Base-by-base conservation (phyloP, 2,113 vertebrate species). In the Acanthisitta chloris region DNA sequence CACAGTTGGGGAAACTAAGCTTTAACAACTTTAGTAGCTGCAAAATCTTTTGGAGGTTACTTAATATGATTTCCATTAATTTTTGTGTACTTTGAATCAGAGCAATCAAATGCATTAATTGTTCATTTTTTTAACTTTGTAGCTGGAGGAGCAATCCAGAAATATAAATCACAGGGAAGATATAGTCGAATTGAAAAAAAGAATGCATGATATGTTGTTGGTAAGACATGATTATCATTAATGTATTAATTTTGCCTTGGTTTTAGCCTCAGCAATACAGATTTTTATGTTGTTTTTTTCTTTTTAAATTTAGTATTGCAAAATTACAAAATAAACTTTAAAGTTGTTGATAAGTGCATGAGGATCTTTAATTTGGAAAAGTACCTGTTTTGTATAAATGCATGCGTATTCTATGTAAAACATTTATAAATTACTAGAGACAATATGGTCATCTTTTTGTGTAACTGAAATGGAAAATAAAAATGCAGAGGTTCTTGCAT, bases 101-200 rank as follows among this genome's bases (percentile, higher is more conserved):
- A 70, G 57, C 17, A 74, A 16, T 81, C 21, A 81, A 87, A 24
- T 70, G 73, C 1, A 6, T 88, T 92, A 55, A 80, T 5, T 77
- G 7, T 61, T 5, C 4, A 10, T 48, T 94, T 92, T 88, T 48
- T 94, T 89, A 54, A 57, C 65, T 14, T 97, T 95, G 66, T 97
- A 99, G 99, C 97, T 99, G 29, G 99, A 99, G 96, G 99, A 99
- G 89, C 98, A 99, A 74, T 99, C 98, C 54, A 99, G 98, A 89
- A 98, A 90, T 13, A 83, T 98, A 96, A 98, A 95, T 80, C 97
- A 98, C 81, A 99, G 98, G 89, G 99, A 99, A 74, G 99, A 99
- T 96, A 97, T 98, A n/a, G 88, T 94, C 40, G 97, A 98, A 72
- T 54, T 99, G 93, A 99, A 98, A 96, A 99, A 98, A 97, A 99